phyloP scores from a whole-genome alignment of 30 jellyfish, hydroid and myxozoan species.

The Turritopsis rubra region DNA sequence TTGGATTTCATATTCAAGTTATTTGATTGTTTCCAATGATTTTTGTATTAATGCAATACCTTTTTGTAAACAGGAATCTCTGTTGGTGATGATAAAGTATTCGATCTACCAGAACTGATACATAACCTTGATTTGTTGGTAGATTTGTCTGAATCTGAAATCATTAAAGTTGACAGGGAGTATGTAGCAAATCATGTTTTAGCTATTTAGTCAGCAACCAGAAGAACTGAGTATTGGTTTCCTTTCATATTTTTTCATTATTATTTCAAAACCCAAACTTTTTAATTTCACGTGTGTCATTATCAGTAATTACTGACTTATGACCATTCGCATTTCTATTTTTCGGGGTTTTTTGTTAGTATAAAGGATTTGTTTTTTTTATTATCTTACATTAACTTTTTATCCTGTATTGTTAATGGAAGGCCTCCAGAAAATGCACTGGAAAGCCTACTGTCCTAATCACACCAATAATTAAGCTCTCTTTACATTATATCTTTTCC shows the following conservation, averaged over 20 bases:
- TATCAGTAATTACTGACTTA: neutral
- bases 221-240: neutral
- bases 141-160: conserved; percentile 88
- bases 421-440: too few relatives aligned
- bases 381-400: too few relatives aligned
- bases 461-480: too few relatives aligned
- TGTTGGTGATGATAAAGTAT: conserved; percentile 45
- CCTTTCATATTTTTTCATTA: neutral
- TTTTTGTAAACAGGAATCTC: neutral
- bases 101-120: conserved; percentile 80
- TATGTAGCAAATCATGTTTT: conserved; percentile 22
- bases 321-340: neutral
- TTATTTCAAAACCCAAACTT: neutral
- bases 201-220: neutral
- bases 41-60: too few relatives aligned
- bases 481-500: too few relatives aligned
- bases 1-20: too few relatives aligned
- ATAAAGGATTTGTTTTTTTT: too few relatives aligned
- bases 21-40: too few relatives aligned
- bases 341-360: too few relatives aligned
- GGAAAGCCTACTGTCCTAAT: too few relatives aligned
- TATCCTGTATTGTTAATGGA: too few relatives aligned
- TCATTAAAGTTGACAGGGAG: conserved; percentile 85
- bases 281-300: too few relatives aligned
- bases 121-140: conserved; percentile 69